phyloP scores from a whole-genome alignment of 2,888 invertebrate genomes.

The Tipula lateralis region DNA sequence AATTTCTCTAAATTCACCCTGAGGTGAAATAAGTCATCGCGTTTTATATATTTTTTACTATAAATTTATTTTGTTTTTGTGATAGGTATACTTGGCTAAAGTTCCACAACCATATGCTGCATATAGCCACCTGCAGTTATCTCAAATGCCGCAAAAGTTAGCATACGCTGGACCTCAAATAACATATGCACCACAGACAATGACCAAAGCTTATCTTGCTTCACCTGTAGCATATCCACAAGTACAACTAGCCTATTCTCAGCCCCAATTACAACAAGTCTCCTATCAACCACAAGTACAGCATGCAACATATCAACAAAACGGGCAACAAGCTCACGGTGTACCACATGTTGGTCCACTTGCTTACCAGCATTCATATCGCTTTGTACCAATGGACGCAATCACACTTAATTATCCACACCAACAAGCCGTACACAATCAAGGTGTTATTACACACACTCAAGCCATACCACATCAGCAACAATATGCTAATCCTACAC shows the following conservation, averaged over 20 bases:
- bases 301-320: not conserved
- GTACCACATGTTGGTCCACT: conserved; percentile 19
- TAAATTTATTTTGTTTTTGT: not conserved
- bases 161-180: not conserved
- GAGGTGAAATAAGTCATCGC: not conserved
- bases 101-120: conserved; percentile 9
- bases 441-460: not conserved
- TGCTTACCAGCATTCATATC: not conserved
- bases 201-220: not conserved
- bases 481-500: not conserved
- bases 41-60: not conserved
- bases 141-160: not conserved
- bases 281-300: conserved; percentile 12
- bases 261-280: not conserved
- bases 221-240: not conserved
- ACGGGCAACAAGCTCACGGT: not conserved
- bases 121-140: not conserved
- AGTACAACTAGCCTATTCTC: not conserved
- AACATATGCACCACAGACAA: not conserved
- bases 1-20: not conserved
- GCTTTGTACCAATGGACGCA: conserved; percentile 3
- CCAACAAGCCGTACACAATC: not conserved
- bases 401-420: not conserved
- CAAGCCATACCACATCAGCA: not conserved
- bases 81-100: not conserved